Percentiles rank a stretch among this genome's conserved stretches.
phyloP scores from a whole-genome alignment of 2,888 invertebrate genomes.

The Tiphia femorata region DNA sequence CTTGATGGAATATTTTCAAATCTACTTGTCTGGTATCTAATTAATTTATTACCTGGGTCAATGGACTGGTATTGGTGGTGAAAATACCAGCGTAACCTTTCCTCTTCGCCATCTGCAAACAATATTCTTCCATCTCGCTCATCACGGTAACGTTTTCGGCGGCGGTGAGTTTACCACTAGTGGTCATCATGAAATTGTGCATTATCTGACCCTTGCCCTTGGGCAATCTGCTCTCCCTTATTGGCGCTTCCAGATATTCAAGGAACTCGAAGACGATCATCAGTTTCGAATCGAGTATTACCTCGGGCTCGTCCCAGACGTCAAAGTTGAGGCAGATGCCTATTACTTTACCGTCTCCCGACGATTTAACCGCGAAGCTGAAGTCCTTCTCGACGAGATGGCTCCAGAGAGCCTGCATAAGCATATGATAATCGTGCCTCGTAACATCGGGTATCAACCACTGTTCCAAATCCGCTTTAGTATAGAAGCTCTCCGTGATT shows the following conservation, averaged over 20 bases:
- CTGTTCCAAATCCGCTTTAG: constrained; percentile 87
- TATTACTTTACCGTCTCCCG: constrained; percentile 71
- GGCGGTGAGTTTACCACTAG: constrained; percentile 75
- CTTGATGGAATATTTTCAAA: too few relatives aligned
- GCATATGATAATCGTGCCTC: constrained; percentile 77
- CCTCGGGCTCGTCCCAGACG: constrained; percentile 83
- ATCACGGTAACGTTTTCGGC: constrained; percentile 86
- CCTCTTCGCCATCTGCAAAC: constrained; percentile 76
- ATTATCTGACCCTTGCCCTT: constrained; percentile 78
- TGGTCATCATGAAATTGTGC: constrained; percentile 92
- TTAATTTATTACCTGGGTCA: constrained; percentile 79
- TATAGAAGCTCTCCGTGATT: constrained; percentile 86
- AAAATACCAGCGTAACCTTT: constrained; percentile 81
- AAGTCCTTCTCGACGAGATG: constrained; percentile 78
- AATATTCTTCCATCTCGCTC: constrained; percentile 83
- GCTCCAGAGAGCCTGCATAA: constrained; percentile 80
- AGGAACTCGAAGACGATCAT: constrained; percentile 83
- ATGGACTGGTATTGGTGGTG: constrained; percentile 88
- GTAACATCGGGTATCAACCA: constrained; percentile 81
- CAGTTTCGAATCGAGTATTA: constrained; percentile 78
- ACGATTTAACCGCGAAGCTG: constrained; percentile 78
- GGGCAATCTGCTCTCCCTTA: constrained; percentile 76
- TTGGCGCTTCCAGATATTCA: constrained; percentile 81
- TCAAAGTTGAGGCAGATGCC: constrained; percentile 87
- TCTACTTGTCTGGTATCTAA: too few relatives aligned